Evolutionary conservation across 2,113 vertebrate genomes (phyloP).

Genomic region (Trochalopteron elliotii): DNA sequence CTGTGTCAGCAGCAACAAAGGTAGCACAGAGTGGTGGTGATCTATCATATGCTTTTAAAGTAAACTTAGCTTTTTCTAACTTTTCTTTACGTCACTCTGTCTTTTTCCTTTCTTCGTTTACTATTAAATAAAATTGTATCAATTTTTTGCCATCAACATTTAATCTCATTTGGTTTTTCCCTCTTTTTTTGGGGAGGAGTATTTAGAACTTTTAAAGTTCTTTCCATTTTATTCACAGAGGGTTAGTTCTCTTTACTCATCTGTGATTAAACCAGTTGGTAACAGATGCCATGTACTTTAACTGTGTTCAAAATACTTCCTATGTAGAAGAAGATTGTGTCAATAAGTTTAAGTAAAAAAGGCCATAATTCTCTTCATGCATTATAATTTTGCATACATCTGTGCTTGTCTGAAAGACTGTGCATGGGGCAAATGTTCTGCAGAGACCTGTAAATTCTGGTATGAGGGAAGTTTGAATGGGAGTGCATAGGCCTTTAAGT

Average conservation of each 20-base stretch:
- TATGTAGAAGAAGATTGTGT: neutral
- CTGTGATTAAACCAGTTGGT: fast-evolving
- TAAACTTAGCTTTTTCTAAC: neutral
- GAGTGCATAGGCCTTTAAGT: neutral
- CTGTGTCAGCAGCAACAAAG: neutral
- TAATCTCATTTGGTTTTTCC: fast-evolving
- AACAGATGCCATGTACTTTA: neutral
- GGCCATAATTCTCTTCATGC: neutral
- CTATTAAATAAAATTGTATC: neutral
- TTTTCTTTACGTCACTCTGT: neutral
- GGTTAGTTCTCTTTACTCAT: neutral
- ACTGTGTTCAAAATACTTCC: neutral
- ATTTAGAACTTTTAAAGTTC: neutral
- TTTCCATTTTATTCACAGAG: neutral
- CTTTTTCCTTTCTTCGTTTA: neutral
- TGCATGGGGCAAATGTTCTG: neutral
- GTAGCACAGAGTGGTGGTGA: no score
- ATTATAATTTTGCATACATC: neutral
- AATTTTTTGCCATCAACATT: neutral
- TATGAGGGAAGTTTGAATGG: neutral
- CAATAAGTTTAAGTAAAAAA: neutral
- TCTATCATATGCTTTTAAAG: no score
- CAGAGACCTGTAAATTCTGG: neutral
- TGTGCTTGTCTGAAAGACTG: neutral
- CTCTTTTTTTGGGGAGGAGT: neutral